Percentiles rank a stretch among this genome's conserved stretches.
phyloP scores from a whole-genome alignment of 1,140 invertebrate genomes.

The Cephus cinctus region DNA sequence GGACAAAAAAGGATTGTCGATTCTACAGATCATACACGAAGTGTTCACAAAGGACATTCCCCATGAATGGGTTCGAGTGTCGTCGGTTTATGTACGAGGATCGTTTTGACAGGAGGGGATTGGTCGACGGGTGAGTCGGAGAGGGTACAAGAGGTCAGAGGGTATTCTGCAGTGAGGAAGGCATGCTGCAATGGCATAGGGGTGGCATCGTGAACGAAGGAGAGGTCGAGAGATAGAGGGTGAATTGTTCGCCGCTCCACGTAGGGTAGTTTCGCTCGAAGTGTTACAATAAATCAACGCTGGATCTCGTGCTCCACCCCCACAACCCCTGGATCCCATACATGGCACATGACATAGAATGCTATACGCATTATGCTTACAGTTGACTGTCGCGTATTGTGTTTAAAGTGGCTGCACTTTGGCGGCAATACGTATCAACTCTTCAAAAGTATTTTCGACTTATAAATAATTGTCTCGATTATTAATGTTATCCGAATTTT shows the following conservation, averaged over 20 bases:
- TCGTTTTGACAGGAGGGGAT: constrained; percentile 21
- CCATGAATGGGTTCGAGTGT: no score
- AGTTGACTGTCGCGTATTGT: constrained; percentile 23
- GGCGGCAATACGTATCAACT: no score
- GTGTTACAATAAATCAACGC: constrained; percentile 39
- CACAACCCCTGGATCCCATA: constrained; percentile 20
- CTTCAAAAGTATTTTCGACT: no score
- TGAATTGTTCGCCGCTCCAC: not conserved
- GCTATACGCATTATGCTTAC: constrained; percentile 7
- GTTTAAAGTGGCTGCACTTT: constrained; percentile 25
- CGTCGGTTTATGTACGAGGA: constrained; percentile 9
- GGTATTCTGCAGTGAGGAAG: no score
- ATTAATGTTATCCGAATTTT: no score
- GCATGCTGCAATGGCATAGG: constrained; percentile 1
- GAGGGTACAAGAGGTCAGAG: no score
- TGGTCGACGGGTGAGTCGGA: no score
- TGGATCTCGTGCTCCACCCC: constrained; percentile 26
- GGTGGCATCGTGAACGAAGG: no score
- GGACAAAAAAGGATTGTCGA: no score
- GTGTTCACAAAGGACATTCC: no score
- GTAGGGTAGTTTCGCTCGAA: constrained; percentile 22
- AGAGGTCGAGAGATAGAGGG: constrained; percentile 3
- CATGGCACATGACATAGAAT: constrained; percentile 17
- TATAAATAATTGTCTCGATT: constrained; percentile 8
- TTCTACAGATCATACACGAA: no score